Evolutionary conservation across 2,113 vertebrate species (phyloP).

Genomic region (Tricholaema leucomelas): DNA sequence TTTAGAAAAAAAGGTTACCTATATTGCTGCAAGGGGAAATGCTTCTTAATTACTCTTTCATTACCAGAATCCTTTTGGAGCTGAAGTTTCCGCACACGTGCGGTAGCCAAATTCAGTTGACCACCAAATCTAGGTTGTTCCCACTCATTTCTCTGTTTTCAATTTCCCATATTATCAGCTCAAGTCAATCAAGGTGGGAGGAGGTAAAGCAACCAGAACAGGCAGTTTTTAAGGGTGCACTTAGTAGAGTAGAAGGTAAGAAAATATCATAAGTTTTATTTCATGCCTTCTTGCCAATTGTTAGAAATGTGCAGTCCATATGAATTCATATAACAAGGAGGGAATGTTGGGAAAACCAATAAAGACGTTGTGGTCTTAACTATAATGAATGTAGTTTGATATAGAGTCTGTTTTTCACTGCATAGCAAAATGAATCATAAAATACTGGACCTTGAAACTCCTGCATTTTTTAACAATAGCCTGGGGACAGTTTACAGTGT

Average conservation of each 20-base stretch:
- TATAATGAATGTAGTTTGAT: conserved; percentile 86
- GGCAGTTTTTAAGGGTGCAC: conserved; percentile 68
- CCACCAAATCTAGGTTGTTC: background rate
- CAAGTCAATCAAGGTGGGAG: conserved; percentile 42
- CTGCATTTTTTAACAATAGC: conserved; percentile 86
- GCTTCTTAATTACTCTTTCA: background rate
- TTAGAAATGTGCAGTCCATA: conserved; percentile 85
- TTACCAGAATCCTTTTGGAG: background rate
- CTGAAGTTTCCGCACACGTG: background rate
- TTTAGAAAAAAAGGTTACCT: background rate
- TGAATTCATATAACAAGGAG: conserved; percentile 82
- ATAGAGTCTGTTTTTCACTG: conserved; percentile 86
- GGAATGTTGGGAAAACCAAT: conserved; percentile 84
- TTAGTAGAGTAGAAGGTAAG: conserved; percentile 72
- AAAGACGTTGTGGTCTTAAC: conserved; percentile 83
- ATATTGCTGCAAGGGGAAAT: background rate
- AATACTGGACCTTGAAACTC: conserved; percentile 84
- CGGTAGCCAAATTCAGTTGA: background rate
- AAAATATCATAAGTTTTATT: conserved; percentile 81
- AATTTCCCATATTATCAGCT: background rate
- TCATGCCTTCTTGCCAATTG: conserved; percentile 80
- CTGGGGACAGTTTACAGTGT: conserved; percentile 81
- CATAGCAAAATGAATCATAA: conserved; percentile 86
- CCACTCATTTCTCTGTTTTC: background rate
- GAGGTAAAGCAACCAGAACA: conserved; percentile 64